These are phyloP conservation scores for Odontophorus gujanensis DNA, from an alignment of 2,113 vertebrate species.

Conservation along the genomic window DNA sequence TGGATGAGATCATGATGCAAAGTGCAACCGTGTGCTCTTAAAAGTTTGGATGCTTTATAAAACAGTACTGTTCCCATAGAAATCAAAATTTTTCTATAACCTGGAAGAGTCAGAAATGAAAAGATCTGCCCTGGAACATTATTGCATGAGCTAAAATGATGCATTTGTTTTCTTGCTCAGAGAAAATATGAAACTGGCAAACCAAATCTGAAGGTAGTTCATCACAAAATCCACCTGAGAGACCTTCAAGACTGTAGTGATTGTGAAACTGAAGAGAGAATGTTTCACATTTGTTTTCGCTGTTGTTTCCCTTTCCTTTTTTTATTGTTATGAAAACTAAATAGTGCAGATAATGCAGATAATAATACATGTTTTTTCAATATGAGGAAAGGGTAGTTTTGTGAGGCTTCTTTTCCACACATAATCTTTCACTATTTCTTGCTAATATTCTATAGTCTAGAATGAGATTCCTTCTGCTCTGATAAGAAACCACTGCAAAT, in stretches of 20 bases:
- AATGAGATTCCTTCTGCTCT: constrained; percentile 3
- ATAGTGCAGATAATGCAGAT: not conserved
- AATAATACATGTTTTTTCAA: not conserved
- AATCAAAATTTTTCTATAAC: constrained; percentile 37
- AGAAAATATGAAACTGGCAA: constrained; percentile 19
- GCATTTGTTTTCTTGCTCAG: not conserved
- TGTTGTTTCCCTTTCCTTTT: not conserved
- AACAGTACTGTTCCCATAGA: constrained; percentile 36
- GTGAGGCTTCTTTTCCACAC: not conserved
- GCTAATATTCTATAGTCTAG: not conserved
- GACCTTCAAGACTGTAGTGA: not conserved
- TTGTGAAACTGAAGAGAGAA: not conserved
- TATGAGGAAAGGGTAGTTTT: not conserved
- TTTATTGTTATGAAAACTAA: not conserved
- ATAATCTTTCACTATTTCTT: not conserved
- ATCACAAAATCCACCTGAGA: constrained; percentile 2
- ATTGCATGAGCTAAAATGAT: not conserved
- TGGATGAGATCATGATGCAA: constrained; percentile 11
- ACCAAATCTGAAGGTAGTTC: not conserved
- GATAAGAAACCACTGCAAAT: not conserved
- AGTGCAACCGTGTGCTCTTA: constrained; percentile 6
- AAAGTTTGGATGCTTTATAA: constrained; percentile 39
- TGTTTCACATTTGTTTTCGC: not conserved
- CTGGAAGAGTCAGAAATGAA: constrained; percentile 37
- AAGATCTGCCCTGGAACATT: constrained; percentile 16